These are phyloP conservation scores for Ifrita kowaldi DNA, from an alignment of 2,113 vertebrate genomes.

Conservation along the genomic window DNA sequence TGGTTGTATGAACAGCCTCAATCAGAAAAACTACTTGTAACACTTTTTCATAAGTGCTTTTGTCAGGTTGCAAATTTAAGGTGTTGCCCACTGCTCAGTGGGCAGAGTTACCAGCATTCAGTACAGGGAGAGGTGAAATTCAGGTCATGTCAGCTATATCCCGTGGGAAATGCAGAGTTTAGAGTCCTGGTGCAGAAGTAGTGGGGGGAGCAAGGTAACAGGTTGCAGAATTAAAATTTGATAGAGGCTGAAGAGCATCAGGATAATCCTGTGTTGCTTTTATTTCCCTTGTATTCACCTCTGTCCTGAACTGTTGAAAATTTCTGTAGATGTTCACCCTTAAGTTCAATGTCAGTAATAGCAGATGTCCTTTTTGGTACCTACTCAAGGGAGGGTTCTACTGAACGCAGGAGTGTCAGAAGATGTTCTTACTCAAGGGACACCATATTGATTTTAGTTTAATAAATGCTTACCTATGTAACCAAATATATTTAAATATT, in stretches of 20 bases:
- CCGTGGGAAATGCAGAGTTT: not conserved
- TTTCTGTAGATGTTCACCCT: not conserved
- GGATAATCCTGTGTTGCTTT: not conserved
- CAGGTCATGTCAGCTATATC: not conserved
- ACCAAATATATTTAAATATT: not conserved
- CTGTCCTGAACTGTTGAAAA: not conserved
- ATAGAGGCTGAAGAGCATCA: not conserved
- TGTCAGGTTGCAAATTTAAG: not conserved
- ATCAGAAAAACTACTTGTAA: not conserved
- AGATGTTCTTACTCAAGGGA: not conserved
- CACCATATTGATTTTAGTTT: fast-evolving
- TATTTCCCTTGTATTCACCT: not conserved
- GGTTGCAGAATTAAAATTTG: not conserved
- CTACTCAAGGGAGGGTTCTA: not conserved
- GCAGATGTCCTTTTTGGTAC: not conserved
- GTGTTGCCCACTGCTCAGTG: not conserved
- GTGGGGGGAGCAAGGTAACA: not conserved
- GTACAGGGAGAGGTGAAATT: not conserved
- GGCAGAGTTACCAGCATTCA: not conserved
- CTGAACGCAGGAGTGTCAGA: not conserved
- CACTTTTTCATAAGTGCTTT: not conserved
- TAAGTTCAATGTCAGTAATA: not conserved
- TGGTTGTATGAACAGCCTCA: not conserved
- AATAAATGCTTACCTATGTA: not conserved
- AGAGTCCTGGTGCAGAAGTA: not conserved